phyloP scores from a whole-genome alignment of 2,888 invertebrate genomes.

The Nudaria mundana region DNA sequence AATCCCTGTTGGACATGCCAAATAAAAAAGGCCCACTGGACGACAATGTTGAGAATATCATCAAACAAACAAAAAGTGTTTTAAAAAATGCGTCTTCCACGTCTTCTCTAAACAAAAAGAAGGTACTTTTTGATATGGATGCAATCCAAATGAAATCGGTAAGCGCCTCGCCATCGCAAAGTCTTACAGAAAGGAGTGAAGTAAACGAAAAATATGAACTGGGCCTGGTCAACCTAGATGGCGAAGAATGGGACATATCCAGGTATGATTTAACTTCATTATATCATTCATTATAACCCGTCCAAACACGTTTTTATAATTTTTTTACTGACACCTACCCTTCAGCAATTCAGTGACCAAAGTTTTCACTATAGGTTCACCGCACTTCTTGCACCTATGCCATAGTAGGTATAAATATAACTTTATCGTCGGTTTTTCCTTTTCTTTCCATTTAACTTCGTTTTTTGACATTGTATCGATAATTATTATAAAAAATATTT shows the following conservation, averaged over 20 bases:
- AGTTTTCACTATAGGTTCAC: too few relatives aligned
- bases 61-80: slow-evolving; percentile 77
- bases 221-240: slow-evolving; percentile 65
- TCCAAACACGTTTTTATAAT: too few relatives aligned
- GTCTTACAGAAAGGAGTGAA: slow-evolving; percentile 65
- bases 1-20: slow-evolving; percentile 44
- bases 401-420: too few relatives aligned
- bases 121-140: slow-evolving; percentile 83
- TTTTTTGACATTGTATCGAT: too few relatives aligned
- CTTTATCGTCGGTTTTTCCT: too few relatives aligned
- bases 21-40: slow-evolving; percentile 46
- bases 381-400: too few relatives aligned
- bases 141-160: slow-evolving; percentile 77
- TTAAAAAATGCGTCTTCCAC: slow-evolving; percentile 80
- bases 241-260: slow-evolving; percentile 78
- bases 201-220: slow-evolving; percentile 61
- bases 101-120: slow-evolving; percentile 82
- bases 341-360: too few relatives aligned
- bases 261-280: slow-evolving; percentile 52
- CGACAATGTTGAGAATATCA: slow-evolving; percentile 41
- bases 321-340: neutral
- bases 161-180: slow-evolving; percentile 77
- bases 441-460: too few relatives aligned
- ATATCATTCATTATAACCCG: too few relatives aligned
- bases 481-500: too few relatives aligned